Percentiles rank a stretch among this genome's conserved stretches.
Conservation (phyloP, 2,888 invertebrate genomes). For the Lycophotia porphyrea region DNA sequence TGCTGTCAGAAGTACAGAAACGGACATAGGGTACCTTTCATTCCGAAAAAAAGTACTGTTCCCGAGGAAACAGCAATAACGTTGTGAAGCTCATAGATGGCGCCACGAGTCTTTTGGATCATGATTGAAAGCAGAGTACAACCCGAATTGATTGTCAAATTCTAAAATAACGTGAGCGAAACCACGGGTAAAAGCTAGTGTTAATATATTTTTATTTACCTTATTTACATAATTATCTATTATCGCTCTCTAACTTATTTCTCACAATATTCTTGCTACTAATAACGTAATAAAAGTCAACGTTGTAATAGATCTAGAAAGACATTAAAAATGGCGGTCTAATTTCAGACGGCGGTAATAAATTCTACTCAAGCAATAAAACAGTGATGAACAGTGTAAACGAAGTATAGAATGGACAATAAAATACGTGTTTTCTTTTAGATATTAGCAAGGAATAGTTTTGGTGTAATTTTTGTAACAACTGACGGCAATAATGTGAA, state of each 20-base stretch:
- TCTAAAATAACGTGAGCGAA: no score
- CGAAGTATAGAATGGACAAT: conserved; percentile 31
- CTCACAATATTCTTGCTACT: conserved; percentile 8
- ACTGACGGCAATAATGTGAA: background rate
- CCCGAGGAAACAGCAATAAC: no score
- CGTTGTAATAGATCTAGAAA: conserved; percentile 35
- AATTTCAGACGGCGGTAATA: conserved; percentile 43
- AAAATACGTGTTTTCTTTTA: conserved; percentile 25
- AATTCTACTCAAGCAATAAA: conserved; percentile 45
- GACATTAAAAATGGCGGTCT: conserved; percentile 47
- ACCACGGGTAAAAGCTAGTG: no score
- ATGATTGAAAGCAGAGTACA: no score
- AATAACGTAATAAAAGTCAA: conserved; percentile 37
- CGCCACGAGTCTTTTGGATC: no score
- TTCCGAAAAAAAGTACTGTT: no score
- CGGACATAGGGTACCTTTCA: no score
- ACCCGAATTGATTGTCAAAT: no score
- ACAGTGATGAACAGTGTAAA: conserved; percentile 37
- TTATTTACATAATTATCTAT: background rate
- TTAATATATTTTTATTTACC: background rate
- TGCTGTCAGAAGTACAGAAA: no score
- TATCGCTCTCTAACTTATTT: background rate
- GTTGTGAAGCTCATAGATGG: no score
- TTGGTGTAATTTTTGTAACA: background rate
- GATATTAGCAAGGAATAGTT: background rate